Evolutionary conservation across 23 tunicate species (phyloP), one percentile per base, ranked within the genome.

Genomic region (Phallusia fumigata): DNA sequence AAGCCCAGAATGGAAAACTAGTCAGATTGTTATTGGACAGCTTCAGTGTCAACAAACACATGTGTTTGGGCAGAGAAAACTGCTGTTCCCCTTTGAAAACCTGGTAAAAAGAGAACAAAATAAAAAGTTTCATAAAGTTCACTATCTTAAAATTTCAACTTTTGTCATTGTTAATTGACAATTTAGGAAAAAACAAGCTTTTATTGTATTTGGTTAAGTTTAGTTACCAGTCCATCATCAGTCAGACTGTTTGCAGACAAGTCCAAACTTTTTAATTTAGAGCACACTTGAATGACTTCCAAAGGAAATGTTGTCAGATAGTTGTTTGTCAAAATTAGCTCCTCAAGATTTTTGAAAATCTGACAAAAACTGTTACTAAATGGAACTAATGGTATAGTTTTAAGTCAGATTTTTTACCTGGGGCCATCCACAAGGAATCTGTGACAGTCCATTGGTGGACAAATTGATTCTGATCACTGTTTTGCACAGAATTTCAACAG

Each of bases 301-400:
- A 87, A 81, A 0, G 91, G 91, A 64, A 87, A 87, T 12, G 30
- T 30, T 6, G 77, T 36, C 30, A 87, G 31, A 33, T 53, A 24
- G 65, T 87, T 87, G 52, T 76, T 76, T 28, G 91, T 75, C 26
- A 87, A 33, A 74, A 74, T 75, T 36, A 87, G 64, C 31, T 87
- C 91, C 19, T 74, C 82, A 24, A 87, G 65, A 35, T 30, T 58
- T 58, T 58, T 24, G 69, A 58, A 58, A 58, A 58, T 24, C 69
- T 58, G 16, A 21, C 47, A 40, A 40, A 40, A 40, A 40, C 47
- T 40, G 47, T 40, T 40, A 40, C 10, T 3, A 40, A 40, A 5
- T 40, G 47, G 8, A 40, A 5, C 10, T 40, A 10, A 40, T 40
- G 10, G 5, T 40, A 5, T 3, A 10, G 47, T 40, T 40, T 5